Evolutionary conservation across 2,113 vertebrate genomes (phyloP), one percentile per base, ranked within the genome.

Genomic region (Mobula hypostoma): DNA sequence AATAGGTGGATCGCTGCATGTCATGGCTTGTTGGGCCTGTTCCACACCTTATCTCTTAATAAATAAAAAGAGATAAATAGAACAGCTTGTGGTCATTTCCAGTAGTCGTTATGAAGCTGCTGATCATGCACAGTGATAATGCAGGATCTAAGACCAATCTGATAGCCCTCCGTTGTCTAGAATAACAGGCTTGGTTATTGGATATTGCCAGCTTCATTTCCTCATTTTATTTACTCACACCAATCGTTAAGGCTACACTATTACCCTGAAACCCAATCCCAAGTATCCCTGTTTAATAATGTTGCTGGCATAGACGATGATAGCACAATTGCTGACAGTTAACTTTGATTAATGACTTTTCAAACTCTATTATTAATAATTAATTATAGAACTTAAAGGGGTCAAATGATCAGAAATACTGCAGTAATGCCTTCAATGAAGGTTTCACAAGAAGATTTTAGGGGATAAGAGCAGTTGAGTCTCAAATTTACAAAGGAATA

Each of bases 321-420:
- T 32, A 29, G 5, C 27, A 68, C 19, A 88, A 66, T 66, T 61
- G 63, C n/a, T 88, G 85, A 88, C 58, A 32, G 27, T 63, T 88
- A 88, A 63, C 85, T 88, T 32, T 63, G 58, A 85, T 85, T 58
- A 56, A 58, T 85, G 82, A 58, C 27, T 58, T 58, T 85, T 85
- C 85, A 88, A 88, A 88, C n/a, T 87, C 27, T 15, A 90, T 87
- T 11, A 29, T 90, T 66, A 90, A 90, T 32, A 90, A 90, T 66
- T 66, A 66, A 90, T 66, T 66, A 1, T 68, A 66, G 32, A 66
- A 87, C 85, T n/a, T 66, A 61, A 32, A 32, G n/a, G 85, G n/a
- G n/a, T 90, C 29, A 32, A 90, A 68, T 90, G 61, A 66, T 66
- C 85, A 90, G 6, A 90, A 66, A 68, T 66, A 68, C 21, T 32